Conservation (phyloP, 2,888 invertebrate species). For the Cerceris ruficornis region DNA sequence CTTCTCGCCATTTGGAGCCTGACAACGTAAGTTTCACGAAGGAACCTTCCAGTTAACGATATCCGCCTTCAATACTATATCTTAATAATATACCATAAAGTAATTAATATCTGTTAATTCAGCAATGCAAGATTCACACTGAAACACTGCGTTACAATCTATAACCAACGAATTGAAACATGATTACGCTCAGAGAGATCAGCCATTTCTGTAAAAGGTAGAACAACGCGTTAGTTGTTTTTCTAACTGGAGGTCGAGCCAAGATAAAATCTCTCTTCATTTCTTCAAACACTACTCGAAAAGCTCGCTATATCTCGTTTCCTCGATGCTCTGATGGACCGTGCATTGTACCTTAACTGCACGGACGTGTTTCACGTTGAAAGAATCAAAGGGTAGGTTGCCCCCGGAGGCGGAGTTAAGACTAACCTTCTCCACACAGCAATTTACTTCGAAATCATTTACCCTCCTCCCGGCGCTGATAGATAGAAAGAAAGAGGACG, state of each 20-base stretch:
- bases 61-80: too few relatives aligned
- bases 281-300: slow-evolving; percentile 32
- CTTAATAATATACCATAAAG: too few relatives aligned
- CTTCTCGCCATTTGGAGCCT: too few relatives aligned
- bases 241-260: neutral
- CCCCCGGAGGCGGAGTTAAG: slow-evolving; percentile 32
- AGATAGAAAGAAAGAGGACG: slow-evolving; percentile 24
- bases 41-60: too few relatives aligned
- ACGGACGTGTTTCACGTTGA: slow-evolving; percentile 60
- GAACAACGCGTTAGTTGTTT: too few relatives aligned
- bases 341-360: slow-evolving; percentile 55
- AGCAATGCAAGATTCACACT: too few relatives aligned
- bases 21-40: too few relatives aligned
- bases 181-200: too few relatives aligned
- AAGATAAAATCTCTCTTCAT: slow-evolving; percentile 4
- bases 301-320: slow-evolving; percentile 35
- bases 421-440: slow-evolving; percentile 61
- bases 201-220: too few relatives aligned
- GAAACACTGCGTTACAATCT: too few relatives aligned
- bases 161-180: too few relatives aligned
- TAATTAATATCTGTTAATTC: too few relatives aligned
- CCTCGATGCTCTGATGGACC: slow-evolving; percentile 48
- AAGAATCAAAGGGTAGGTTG: slow-evolving; percentile 61
- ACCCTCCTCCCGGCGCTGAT: slow-evolving; percentile 52
- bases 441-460: slow-evolving; percentile 74